Conservation (phyloP, 1,140 invertebrate species). For the Calycopis cecrops region DNA sequence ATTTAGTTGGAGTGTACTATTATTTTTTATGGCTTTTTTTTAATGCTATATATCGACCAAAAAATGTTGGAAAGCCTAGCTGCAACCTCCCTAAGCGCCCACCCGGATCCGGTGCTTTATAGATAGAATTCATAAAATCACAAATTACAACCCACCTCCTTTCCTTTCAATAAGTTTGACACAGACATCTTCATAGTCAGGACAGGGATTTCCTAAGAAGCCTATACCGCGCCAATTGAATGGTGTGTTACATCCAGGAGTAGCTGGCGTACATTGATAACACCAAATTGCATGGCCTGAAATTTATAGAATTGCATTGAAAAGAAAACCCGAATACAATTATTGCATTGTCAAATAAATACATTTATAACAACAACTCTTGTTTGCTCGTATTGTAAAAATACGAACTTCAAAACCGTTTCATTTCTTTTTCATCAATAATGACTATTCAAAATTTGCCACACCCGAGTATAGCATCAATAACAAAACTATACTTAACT, state of each 20-base stretch:
- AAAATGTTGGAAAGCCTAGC: too few species aligned
- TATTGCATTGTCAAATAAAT: not conserved
- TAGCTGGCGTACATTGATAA: constrained; percentile 91
- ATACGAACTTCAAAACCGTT: not conserved
- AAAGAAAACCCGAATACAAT: constrained; percentile 14
- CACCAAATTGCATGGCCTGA: constrained; percentile 83
- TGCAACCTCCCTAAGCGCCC: too few species aligned
- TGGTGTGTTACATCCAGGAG: constrained; percentile 88
- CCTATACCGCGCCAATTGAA: constrained; percentile 88
- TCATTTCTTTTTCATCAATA: constrained; percentile 1
- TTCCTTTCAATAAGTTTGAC: constrained; percentile 92
- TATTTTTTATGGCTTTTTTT: too few species aligned
- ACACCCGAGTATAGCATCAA: constrained; percentile 27
- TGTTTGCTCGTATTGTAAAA: too few species aligned
- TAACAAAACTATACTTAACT: not conserved
- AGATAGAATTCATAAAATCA: too few species aligned
- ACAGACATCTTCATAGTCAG: constrained; percentile 90
- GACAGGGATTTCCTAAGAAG: constrained; percentile 83
- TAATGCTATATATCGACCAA: too few species aligned
- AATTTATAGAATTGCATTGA: not conserved
- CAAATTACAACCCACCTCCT: constrained; percentile 78
- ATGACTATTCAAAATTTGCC: constrained; percentile 19
- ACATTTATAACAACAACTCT: too few species aligned
- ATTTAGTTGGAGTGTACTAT: too few species aligned
- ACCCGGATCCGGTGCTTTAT: too few species aligned